These are phyloP conservation scores for Drosophila formosana DNA, from an alignment of 2,888 invertebrate species.

Conservation along the genomic window DNA sequence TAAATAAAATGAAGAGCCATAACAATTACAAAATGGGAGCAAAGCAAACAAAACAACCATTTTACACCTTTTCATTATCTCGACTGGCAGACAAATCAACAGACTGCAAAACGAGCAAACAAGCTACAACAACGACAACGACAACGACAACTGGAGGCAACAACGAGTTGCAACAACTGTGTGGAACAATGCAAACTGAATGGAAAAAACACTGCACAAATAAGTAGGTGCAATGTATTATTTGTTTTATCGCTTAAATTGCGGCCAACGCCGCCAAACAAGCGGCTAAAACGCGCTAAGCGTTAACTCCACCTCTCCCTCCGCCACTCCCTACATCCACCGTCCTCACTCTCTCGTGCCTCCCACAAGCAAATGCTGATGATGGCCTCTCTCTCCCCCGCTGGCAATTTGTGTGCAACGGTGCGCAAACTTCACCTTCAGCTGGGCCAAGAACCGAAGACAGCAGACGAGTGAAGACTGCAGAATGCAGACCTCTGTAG, in stretches of 20 bases:
- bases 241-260: conserved; percentile 79
- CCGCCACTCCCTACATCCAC: neutral
- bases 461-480: conserved; percentile 5
- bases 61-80: conserved; percentile 80
- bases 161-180: conserved; percentile 36
- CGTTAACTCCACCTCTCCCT: conserved; percentile 39
- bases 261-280: conserved; percentile 60
- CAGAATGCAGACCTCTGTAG: neutral
- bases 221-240: conserved; percentile 80
- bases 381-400: neutral
- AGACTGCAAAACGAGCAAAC: conserved; percentile 45
- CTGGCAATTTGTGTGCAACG: conserved; percentile 67
- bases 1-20: conserved; percentile 38
- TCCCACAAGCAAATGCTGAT: conserved; percentile 33
- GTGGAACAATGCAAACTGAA: conserved; percentile 44
- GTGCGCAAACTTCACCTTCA: conserved; percentile 59
- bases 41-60: conserved; percentile 75
- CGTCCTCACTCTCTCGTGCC: conserved; percentile 5
- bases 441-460: conserved; percentile 8
- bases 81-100: conserved; percentile 69
- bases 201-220: conserved; percentile 58
- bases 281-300: conserved; percentile 80
- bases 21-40: conserved; percentile 68
- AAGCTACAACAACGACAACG: conserved; percentile 33
- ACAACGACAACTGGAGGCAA: conserved; percentile 3